Base-by-base conservation (phyloP, 2,888 invertebrate genomes). In the Philereme vetulata region DNA sequence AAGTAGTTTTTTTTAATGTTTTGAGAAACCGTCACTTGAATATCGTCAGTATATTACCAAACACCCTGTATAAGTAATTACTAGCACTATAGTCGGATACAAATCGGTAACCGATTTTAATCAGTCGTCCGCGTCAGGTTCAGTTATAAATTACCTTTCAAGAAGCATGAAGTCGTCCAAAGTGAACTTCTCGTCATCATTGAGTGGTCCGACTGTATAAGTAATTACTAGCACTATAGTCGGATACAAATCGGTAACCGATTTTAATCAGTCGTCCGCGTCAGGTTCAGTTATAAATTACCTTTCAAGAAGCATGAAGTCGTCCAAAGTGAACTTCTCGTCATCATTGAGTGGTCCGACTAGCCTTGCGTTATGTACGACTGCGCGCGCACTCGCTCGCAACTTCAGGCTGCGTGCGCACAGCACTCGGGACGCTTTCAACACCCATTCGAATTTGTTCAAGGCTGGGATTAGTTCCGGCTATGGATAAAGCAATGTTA, bases 181-280 rank as follows among this genome's bases (percentile, higher is more conserved):
- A 4, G 95, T 95, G 81, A 99, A 98, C 32, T 88, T 86, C 80
- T 99, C 98, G 32, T 93, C 89, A 0, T 91, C 86, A 1, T 93
- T 89, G 5, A 99, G 89, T 0, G 98, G 98, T 0, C 98, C 99
- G 59, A 98, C n/a, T n/a, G n/a, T n/a, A n/a, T n/a, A n/a, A n/a
- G n/a, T n/a, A n/a, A n/a, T n/a, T n/a, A n/a, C n/a, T n/a, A n/a
- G n/a, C n/a, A n/a, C n/a, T 21, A 21, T 21, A 21, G 21, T 21
- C 21, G 21, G 21, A 21, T 21, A 21, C 21, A 21, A 21, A 21
- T 21, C 21, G 21, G 21, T 21, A 1, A 21, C 21, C 21, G 21
- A 21, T 21, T 21, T 21, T 21, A 21, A 21, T 21, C 21, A 2
- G 21, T 21, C 21, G 21, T 21, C 21, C 21, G 21, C 21, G 21